Base-by-base conservation (phyloP, 92 coral and sea anemone genomes). In the Zoanthus sansibaricus region DNA sequence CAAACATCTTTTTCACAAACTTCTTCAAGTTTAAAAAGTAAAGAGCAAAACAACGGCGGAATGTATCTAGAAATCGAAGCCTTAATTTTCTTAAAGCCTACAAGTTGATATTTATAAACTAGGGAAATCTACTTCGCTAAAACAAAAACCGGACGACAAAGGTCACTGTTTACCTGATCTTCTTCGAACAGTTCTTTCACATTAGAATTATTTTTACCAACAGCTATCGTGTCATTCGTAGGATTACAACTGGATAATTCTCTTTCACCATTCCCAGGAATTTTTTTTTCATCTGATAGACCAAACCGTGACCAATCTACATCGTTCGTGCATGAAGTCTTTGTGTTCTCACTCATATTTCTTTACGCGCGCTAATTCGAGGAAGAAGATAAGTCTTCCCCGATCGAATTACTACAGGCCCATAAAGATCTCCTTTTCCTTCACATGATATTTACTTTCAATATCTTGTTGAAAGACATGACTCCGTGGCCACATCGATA, bases 221-320 rank as follows among this genome's bases (percentile, higher is more conserved):
- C 85, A 21, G 55, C 45, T 44, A 75, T 54, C 1, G 49, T 45
- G 42, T 70, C 74, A 47, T 4, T 66, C 58, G 85, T 51, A 64
- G 74, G 58, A 62, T 66, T 14, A 46, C 72, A 80, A 47, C 56
- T 46, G 16, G 59, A 20, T 4, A 80, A 12, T 18, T 80, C 85
- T 47, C 73, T 66, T 52, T 80, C 85, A 14, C 85, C 75, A 66
- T 80, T 80, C 21, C 45, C 18, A 7, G 72, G 74, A 80, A 45
- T 66, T 66, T 80, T 80, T 80, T 80, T 64, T 75, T 80, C 85
- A 10, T 72, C 85, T 66, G 85, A 80, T 64, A 80, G 64, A 18
- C 85, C 85, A 46, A 80, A 80, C 37, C 85, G 46, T 64, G 74
- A 62, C 85, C 85, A 80, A 20, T 80, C 85, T 49, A 80, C 85